Evolutionary conservation across 2,888 invertebrate species (phyloP), one percentile per base, ranked within the genome.

Genomic region (Serripes groenlandicus): DNA sequence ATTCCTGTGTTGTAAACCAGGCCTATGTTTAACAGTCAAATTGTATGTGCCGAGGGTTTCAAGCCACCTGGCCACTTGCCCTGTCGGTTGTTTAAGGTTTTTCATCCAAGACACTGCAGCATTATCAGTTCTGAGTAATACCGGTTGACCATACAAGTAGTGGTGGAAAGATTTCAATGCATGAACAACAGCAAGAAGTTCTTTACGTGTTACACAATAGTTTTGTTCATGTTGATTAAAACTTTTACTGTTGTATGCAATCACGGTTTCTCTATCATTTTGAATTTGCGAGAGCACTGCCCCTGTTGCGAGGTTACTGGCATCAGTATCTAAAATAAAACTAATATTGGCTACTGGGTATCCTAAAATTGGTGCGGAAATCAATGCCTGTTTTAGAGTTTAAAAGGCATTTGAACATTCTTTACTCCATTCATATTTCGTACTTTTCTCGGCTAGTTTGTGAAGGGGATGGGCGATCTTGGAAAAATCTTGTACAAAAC

Each of bases 401-500:
- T 74, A 30, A 30, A 74, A 74, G 15, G 74, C 30, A 0, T 26
- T 21, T 0, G 37, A 5, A 28, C 35, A 32, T 30, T 62, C 62
- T 5, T n/a, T 23, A 21, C 15, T 30, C 74, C 74, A 74, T 18
- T 9, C 28, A 26, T 70, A 81, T 34, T 75, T 56, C 11, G n/a
- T 37, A 9, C 30, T 52, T 18, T 75, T 81, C 7, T 77, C 68
- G 0, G 56, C 60, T 30, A 87, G 30, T 28, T 69, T 66, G 66
- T 76, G 49, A 32, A 87, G 60, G 7, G 82, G 83, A 37, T 69
- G 52, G 21, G 83, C 80, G 34, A 78, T 80, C 0, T 62, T 54
- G 15, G 77, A 77, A 62, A 80, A 86, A 3, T 71, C 71, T 26
- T 70, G 4, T 18, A 83, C 68, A 80, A 85, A 87, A 23, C 68